phyloP scores from a whole-genome alignment of 2,797 vertebrate species.

The Chrysocyon brachyurus region DNA sequence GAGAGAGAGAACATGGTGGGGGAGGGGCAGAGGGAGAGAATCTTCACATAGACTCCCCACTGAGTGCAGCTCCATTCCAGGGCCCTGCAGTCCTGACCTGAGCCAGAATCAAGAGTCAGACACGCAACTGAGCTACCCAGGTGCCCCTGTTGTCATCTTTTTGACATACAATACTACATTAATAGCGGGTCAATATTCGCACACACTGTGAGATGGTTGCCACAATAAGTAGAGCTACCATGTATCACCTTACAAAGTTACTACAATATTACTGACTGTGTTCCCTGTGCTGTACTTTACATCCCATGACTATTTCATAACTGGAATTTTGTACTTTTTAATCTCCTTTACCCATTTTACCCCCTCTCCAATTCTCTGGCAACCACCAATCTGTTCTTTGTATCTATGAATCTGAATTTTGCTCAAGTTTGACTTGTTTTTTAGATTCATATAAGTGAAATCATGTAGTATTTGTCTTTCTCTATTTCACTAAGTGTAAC shows the following conservation, averaged over 20 bases:
- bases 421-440: background rate
- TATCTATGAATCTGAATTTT: background rate
- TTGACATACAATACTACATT: background rate
- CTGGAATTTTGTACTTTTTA: background rate
- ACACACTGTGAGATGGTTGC: background rate
- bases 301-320: background rate
- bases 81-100: background rate
- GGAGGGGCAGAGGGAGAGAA: background rate
- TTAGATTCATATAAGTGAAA: background rate
- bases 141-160: background rate
- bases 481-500: background rate
- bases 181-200: background rate
- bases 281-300: background rate
- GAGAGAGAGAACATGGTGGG: background rate
- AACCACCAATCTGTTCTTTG: background rate
- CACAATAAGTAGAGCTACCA: background rate
- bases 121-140: background rate
- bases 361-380: background rate
- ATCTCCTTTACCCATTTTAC: background rate
- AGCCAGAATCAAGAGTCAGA: background rate
- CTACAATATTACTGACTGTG: background rate
- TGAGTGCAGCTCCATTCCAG: accelerated
- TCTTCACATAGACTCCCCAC: background rate
- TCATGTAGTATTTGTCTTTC: background rate
- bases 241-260: background rate